Evolutionary conservation across 2,797 vertebrate genomes (phyloP), one percentile per base, ranked within the genome.

Genomic region (Falco novaeseelandiae): DNA sequence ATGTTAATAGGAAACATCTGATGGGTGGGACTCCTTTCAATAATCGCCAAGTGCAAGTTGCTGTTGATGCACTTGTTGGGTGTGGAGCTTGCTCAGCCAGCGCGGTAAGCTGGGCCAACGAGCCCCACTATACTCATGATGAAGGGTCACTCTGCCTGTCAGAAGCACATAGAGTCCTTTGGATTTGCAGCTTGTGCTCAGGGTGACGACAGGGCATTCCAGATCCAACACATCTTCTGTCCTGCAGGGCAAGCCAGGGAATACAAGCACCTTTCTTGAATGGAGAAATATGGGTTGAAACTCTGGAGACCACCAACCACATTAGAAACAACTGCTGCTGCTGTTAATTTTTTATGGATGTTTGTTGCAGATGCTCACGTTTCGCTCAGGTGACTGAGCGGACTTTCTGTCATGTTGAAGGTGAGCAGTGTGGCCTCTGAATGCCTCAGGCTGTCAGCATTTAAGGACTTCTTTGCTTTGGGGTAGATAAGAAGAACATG

Each of bases 11-110:
- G 23, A 73, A 71, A 40, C 15, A 20, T 32, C 34, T 65, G 32
- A 19, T 5, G 6, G 3, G 12, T 19, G 25, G 51, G 57, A 51
- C 2, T 72, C 14, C 54, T 12, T 72, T 78, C 36, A 25, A 4
- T 23, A 42, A 57, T 1, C 38, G 14, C 0, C 0, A 72, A 5
- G 3, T 15, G 12, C 1, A 8, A 86, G 16, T 29, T 2, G 4
- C 32, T 14, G 1, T 59, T 81, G 38, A 20, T 57, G 48, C 18
- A 7, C 1, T 1, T 0, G 6, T 12, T 54, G 59, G 36, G 9
- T 1, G 21, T 54, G 76, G 34, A 46, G 9, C 15, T 65, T 89
- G 32, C 65, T 51, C 59, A 58, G 69, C 9, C 25, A 0, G 0
- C 12, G 51, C 46, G 29, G 21, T 38, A 9, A 73, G 6, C 17